These are phyloP conservation scores for Polypedilum vanderplanki DNA, from an alignment of 1,140 invertebrate species.

Conservation along the genomic window DNA sequence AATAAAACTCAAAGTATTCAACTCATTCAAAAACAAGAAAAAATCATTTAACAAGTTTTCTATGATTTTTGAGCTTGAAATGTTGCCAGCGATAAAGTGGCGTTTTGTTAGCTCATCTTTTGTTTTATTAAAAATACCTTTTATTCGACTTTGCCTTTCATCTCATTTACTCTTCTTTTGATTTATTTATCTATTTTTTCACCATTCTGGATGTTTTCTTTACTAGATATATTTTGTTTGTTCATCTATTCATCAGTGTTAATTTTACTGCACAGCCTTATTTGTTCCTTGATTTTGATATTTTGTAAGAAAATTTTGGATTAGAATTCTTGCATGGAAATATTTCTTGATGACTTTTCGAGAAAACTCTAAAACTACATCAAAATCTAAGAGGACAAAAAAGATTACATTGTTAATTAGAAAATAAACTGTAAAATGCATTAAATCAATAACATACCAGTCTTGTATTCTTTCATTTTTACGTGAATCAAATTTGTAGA, in stretches of 20 bases:
- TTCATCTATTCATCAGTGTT: slow-evolving; percentile 9
- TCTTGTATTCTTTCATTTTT: slow-evolving; percentile 3
- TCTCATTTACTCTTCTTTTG: slow-evolving; percentile 76
- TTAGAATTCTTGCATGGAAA: neutral
- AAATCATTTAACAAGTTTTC: slow-evolving; percentile 56
- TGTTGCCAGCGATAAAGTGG: slow-evolving; percentile 51
- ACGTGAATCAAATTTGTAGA: neutral
- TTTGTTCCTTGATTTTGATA: neutral
- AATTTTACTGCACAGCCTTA: slow-evolving; percentile 2
- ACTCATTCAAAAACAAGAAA: slow-evolving; percentile 55
- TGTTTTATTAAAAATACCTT: slow-evolving; percentile 69
- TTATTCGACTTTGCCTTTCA: slow-evolving; percentile 66
- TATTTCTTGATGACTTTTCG: neutral
- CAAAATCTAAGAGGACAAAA: slow-evolving; percentile 1
- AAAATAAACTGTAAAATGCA: neutral
- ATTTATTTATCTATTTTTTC: slow-evolving; percentile 57
- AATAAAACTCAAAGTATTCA: slow-evolving; percentile 69
- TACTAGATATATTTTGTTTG: neutral
- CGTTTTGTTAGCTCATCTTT: slow-evolving; percentile 63
- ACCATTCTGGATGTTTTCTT: slow-evolving; percentile 22
- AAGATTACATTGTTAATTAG: neutral
- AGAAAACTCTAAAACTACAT: neutral
- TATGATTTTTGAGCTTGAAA: slow-evolving; percentile 50
- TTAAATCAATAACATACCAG: neutral
- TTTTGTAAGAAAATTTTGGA: neutral